Evolutionary conservation across 2,113 vertebrate genomes (phyloP), one percentile per base, ranked within the genome.

Genomic region (Indri indri): DNA sequence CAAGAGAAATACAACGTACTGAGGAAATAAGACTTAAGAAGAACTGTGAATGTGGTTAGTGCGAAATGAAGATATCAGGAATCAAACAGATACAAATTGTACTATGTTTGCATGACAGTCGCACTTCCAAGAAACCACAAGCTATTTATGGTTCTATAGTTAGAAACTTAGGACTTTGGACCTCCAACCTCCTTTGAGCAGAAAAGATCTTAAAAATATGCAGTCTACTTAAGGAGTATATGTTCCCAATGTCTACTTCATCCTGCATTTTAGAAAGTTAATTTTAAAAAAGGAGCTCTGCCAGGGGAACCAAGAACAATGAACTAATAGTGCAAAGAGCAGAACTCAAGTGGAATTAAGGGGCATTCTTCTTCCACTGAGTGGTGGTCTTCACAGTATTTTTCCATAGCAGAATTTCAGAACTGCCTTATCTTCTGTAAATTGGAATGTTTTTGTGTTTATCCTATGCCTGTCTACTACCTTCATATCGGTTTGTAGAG

Each of bases 201-300:
- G 23, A 83, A 73, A 17, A 34, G 2, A 90, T 65, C 34, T 91
- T 90, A 68, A 91, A 97, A 90, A 91, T 23, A 61, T 30, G 2
- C 10, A 74, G 65, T 14, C 8, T 47, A 83, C 34, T 97, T 30
- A 85, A 45, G 66, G 16, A 80, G 10, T 5, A 17, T 20, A 34
- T 22, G 50, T 83, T 8, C 6, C 27, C 34, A 95, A 17, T 23
- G 13, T 27, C 25, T 1, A 37, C 22, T 68, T 92, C 8, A 74
- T 9, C 4, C 14, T 52, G 47, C 85, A 23, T 45, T 97, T 90
- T 82, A 63, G 37, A 54, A 96, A 74, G 9, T n/a, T n/a, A 91
- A 70, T 11, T 25, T 25, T 54, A 34, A 34, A 63, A 88, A 61
- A 70, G 1, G 10, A 54, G 8, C 8, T 81, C 37, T 79, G 1